Percentiles rank a stretch among this genome's conserved stretches.
Evolutionary conservation across 92 coral and sea anemone genomes (phyloP).

Genomic region (Heteractis magnifica): DNA sequence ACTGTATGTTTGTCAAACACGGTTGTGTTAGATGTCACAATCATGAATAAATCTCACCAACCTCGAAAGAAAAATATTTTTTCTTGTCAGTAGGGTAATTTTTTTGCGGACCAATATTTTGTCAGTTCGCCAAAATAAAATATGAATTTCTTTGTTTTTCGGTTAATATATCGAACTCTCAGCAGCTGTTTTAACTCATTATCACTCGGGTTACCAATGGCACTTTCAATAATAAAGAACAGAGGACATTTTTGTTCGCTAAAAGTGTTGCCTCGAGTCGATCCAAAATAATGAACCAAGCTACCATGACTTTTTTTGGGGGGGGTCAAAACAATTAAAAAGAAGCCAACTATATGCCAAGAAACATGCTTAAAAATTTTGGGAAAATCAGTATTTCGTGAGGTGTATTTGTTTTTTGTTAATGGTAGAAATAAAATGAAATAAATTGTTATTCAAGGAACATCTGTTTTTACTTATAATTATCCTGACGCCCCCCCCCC

Average conservation of each 20-base stretch:
- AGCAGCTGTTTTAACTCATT: conserved; percentile 3
- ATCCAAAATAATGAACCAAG: too few species aligned
- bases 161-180: background rate
- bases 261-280: background rate
- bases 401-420: background rate
- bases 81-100: background rate
- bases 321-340: too few species aligned
- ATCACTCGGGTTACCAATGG: background rate
- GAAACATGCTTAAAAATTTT: too few species aligned
- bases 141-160: background rate
- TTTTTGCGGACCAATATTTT: background rate
- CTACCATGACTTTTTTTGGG: too few species aligned
- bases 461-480: background rate
- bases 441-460: background rate
- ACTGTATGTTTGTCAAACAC: too few species aligned
- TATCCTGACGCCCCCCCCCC: background rate
- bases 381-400: background rate
- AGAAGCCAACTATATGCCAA: too few species aligned
- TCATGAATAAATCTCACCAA: too few species aligned
- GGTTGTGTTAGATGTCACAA: too few species aligned
- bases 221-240: background rate
- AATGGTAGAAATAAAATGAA: background rate
- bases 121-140: background rate
- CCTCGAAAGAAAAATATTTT: background rate
- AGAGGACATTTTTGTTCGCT: background rate